Evolutionary conservation across 2,113 vertebrate species (phyloP), one percentile per base, ranked within the genome.

Genomic region (Scomber colias): DNA sequence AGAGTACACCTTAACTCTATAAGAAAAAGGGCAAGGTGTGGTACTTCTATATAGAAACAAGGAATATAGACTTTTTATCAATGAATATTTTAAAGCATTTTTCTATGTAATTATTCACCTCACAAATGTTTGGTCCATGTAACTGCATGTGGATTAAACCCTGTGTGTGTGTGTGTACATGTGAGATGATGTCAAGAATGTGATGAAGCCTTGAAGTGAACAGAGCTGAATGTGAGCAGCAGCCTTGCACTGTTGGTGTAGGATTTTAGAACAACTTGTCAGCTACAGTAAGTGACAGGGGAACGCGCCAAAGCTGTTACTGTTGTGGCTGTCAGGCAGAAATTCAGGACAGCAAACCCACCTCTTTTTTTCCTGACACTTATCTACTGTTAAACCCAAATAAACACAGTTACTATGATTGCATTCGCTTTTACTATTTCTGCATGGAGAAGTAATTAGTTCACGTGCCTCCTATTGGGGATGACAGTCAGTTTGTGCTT

Each of bases 281-380:
- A 84, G 81, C 75, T 67, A 65, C 53, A 81, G 67, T 84, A 85
- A 86, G 72, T 85, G 84, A 91, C 88, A 85, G 71, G 76, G 68
- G 86, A 90, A 91, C 89, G 79, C 84, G 84, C 76, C 79, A 76
- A 89, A 76, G 77, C 87, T 85, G 81, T 76, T 82, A 83, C 84
- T 87, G 79, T 86, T 87, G 82, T 57, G 71, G 70, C 84, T 88
- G 84, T 88, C 87, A 78, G 70, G 77, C 55, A 84, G 76, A 86
- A 83, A 83, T 78, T 77, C 48, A 57, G 83, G 59, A 78, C 69
- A 53, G 81, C 60, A 66, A 44, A 57, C 61, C 54, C 74, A 65
- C 87, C 69, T 24, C 72, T 76, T 62, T 56, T 61, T 57, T 44
- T 68, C 55, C 55, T 72, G 84, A 88, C 71, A 69, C 71, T 63